A percentile compares a stretch with the other conserved stretches of the same genome.
Evolutionary conservation across 2,113 vertebrate genomes (phyloP).

Genomic region (Vombatus ursinus): DNA sequence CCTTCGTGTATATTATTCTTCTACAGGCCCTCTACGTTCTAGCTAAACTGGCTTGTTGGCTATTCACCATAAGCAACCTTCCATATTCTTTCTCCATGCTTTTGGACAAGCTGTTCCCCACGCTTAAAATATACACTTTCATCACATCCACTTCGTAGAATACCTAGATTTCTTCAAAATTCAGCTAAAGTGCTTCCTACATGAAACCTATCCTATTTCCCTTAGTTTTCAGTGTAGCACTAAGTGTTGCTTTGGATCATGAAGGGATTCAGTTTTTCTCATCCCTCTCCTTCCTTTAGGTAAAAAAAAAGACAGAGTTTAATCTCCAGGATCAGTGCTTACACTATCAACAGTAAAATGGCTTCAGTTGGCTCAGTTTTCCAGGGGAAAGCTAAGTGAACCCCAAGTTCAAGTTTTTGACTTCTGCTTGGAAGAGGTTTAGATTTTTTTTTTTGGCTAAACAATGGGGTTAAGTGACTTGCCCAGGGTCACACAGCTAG

Average conservation of each 20-base stretch:
- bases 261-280: neutral
- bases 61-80: neutral
- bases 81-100: neutral
- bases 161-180: neutral
- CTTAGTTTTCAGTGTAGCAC: neutral
- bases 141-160: neutral
- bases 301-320: neutral
- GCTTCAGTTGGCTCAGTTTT: neutral
- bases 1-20: neutral
- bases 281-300: neutral
- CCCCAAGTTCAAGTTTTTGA: neutral
- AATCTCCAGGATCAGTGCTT: neutral
- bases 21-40: neutral
- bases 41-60: neutral
- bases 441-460: too few species aligned
- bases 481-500: too few species aligned
- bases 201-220: too few species aligned
- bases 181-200: neutral
- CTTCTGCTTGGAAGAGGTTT: neutral
- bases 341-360: neutral
- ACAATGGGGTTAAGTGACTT: too few species aligned
- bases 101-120: neutral
- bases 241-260: neutral
- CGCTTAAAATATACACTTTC: neutral
- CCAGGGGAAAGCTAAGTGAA: neutral